Evolutionary conservation across 2,888 invertebrate species (phyloP).

Genomic region (Gastrophysa polygoni): DNA sequence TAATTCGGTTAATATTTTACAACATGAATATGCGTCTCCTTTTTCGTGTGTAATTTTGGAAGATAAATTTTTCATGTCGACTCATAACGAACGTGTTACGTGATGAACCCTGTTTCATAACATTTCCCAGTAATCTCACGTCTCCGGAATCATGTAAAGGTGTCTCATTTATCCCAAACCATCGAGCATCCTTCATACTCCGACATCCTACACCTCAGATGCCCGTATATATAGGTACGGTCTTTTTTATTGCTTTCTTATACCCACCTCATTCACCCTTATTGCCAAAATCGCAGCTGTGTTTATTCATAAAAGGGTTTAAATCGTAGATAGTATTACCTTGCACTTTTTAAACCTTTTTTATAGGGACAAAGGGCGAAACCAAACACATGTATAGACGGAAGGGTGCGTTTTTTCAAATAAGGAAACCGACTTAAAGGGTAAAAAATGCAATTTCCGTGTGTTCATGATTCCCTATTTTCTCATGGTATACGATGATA

Average conservation of each 20-base stretch:
- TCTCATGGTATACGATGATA: constrained; percentile 33
- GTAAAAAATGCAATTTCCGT: constrained; percentile 38
- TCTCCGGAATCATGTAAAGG: background rate
- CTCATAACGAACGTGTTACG: no score
- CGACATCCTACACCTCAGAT: constrained; percentile 5
- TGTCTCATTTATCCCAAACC: background rate
- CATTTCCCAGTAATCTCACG: background rate
- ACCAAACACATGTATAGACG: constrained; percentile 40
- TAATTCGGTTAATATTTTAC: no score
- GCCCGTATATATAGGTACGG: background rate
- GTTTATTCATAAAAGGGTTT: constrained; percentile 48
- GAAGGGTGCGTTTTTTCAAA: constrained; percentile 39
- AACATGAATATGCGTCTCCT: no score
- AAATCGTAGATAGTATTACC: constrained; percentile 46
- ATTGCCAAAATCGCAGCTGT: constrained; percentile 44
- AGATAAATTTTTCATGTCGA: no score
- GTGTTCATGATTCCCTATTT: constrained; percentile 31
- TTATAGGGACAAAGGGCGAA: constrained; percentile 43
- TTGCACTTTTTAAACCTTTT: constrained; percentile 43
- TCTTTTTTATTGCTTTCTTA: constrained; percentile 29
- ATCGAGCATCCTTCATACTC: constrained; percentile 3
- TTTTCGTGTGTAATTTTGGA: no score
- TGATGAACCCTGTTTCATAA: background rate
- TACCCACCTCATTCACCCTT: constrained; percentile 32
- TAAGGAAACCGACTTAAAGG: constrained; percentile 38